phyloP scores from a whole-genome alignment of 30 jellyfish, hydroid and myxozoan species.

The Chironex yamaguchii region DNA sequence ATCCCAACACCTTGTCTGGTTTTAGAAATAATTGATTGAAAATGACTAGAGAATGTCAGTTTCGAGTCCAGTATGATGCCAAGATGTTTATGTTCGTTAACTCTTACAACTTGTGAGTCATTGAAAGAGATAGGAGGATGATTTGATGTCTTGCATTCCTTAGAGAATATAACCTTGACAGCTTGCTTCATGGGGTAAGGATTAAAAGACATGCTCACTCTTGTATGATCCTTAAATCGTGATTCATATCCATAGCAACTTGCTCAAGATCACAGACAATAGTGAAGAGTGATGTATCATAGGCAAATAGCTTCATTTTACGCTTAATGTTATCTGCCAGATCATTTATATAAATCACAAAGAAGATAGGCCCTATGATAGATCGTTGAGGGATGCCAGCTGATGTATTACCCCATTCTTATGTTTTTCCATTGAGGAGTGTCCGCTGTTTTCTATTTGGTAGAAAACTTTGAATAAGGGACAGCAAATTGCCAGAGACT shows the following conservation, averaged over 20 bases:
- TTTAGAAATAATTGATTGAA: not conserved
- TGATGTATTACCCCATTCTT: no score
- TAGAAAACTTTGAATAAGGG: no score
- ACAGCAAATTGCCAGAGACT: no score
- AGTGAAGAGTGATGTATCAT: no score
- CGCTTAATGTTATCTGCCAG: no score
- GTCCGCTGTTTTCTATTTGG: no score
- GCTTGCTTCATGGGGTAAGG: conserved; percentile 29
- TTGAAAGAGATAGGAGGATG: not conserved
- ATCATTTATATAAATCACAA: no score
- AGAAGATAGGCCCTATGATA: no score
- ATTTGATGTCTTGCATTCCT: not conserved
- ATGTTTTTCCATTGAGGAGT: no score
- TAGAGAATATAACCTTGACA: not conserved
- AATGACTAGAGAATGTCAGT: not conserved
- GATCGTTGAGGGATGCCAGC: no score
- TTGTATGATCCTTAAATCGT: not conserved
- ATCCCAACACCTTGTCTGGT: not conserved
- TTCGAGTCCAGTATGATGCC: not conserved
- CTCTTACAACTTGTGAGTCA: not conserved
- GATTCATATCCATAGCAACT: not conserved
- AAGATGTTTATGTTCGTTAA: conserved; percentile 1
- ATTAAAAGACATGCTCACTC: conserved; percentile 1
- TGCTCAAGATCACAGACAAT: no score
- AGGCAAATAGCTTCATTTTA: no score